Conservation (phyloP, 2,888 invertebrate genomes). For the Chrysolina americana region DNA sequence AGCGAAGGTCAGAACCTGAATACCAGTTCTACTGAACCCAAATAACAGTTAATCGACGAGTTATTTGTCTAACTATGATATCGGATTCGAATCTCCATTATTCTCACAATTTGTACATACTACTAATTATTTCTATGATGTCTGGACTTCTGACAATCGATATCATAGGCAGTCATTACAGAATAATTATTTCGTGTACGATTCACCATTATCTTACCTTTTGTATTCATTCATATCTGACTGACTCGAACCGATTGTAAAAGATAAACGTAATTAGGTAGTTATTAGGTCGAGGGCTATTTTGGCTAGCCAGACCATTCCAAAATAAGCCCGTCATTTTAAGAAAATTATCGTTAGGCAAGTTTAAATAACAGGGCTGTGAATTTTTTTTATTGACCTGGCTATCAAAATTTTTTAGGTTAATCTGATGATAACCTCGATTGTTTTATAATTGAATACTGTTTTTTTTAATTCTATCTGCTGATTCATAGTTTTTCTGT, state of each 20-base stretch:
- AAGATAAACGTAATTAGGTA: constrained; percentile 14
- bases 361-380: constrained; percentile 25
- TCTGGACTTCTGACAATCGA: background rate
- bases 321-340: constrained; percentile 17
- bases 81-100: background rate
- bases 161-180: background rate
- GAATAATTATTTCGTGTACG: constrained; percentile 1
- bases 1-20: too few species aligned
- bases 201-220: background rate
- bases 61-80: background rate
- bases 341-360: constrained; percentile 17
- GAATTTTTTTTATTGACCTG: constrained; percentile 30
- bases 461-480: background rate
- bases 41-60: background rate
- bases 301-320: constrained; percentile 13
- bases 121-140: background rate
- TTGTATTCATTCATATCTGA: constrained; percentile 20
- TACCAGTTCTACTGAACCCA: too few species aligned
- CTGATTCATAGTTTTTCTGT: background rate
- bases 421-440: constrained; percentile 32
- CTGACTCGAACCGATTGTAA: background rate
- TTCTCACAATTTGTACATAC: background rate
- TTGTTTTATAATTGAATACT: constrained; percentile 32
- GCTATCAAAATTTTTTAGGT: constrained; percentile 21
- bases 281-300: constrained; percentile 8